A percentile compares a stretch with the other conserved stretches of the same genome.
Conservation (phyloP, 2,113 vertebrate genomes). For the Larimichthys crocea region DNA sequence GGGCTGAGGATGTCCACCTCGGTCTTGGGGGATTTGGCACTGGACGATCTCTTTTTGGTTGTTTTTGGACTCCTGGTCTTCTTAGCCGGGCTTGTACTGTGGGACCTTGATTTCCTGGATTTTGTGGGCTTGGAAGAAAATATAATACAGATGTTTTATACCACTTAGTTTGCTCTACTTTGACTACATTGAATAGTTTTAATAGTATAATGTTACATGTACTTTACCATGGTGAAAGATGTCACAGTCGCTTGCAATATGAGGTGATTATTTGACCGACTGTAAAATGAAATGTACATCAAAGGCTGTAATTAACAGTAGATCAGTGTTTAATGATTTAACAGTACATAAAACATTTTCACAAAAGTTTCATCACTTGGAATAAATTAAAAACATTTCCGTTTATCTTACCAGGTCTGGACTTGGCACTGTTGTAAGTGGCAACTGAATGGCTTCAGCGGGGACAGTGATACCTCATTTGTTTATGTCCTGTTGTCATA, state of each 20-base stretch:
- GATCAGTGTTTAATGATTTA: neutral
- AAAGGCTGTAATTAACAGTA: neutral
- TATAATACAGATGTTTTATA: neutral
- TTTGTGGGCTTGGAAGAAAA: constrained; percentile 80
- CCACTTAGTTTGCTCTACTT: neutral
- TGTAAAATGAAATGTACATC: constrained; percentile 21
- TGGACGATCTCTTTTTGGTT: constrained; percentile 58
- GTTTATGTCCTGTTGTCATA: constrained; percentile 67
- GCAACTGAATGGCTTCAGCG: constrained; percentile 32
- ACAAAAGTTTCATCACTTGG: neutral
- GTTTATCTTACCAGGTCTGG: constrained; percentile 57
- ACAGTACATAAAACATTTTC: neutral
- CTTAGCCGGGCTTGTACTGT: constrained; percentile 65
- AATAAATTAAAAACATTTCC: neutral
- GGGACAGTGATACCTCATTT: constrained; percentile 47
- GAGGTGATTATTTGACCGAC: constrained; percentile 19
- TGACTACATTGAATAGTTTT: neutral
- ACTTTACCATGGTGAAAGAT: constrained; percentile 50
- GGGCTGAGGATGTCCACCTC: constrained; percentile 86
- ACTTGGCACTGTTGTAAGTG: constrained; percentile 47
- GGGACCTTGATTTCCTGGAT: constrained; percentile 77
- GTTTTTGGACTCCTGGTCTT: constrained; percentile 66
- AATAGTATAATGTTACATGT: neutral
- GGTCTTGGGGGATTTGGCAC: constrained; percentile 57
- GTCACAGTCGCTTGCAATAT: neutral